A percentile compares a stretch with the other conserved stretches of the same genome.
These are phyloP conservation scores for Pseudois nayaur DNA, from an alignment of 2,113 vertebrate genomes.

Conservation along the genomic window DNA sequence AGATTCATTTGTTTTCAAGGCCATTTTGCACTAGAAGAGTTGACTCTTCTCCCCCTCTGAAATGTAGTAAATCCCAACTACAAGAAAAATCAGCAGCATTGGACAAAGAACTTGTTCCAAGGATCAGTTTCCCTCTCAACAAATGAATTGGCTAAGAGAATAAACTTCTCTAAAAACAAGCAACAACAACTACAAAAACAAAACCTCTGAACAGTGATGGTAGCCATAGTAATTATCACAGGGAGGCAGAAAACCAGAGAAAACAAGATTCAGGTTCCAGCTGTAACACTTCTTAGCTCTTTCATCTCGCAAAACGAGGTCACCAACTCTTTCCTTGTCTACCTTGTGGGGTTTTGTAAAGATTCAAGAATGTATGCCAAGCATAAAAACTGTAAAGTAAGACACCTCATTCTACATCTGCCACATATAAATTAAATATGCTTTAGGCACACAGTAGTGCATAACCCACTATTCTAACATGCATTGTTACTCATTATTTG, in stretches of 20 bases:
- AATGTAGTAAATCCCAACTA: not conserved
- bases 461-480: not conserved
- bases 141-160: not conserved
- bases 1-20: not conserved
- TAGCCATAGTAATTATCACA: not conserved
- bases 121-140: not conserved
- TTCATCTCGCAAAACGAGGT: not conserved
- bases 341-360: not conserved
- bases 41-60: not conserved
- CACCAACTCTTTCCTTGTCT: not conserved
- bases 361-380: not conserved
- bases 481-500: not conserved
- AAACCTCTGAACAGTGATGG: not conserved
- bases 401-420: not conserved
- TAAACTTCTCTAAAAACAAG: not conserved
- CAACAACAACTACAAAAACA: not conserved
- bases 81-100: not conserved
- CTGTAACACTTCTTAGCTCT: not conserved
- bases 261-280: not conserved
- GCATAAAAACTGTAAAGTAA: not conserved
- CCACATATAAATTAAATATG: not conserved
- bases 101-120: not conserved
- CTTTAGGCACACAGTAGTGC: not conserved
- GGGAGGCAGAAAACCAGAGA: not conserved
- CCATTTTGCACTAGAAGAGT: not conserved